Conservation (phyloP, 2,113 vertebrate genomes). For the Python bivittatus region DNA sequence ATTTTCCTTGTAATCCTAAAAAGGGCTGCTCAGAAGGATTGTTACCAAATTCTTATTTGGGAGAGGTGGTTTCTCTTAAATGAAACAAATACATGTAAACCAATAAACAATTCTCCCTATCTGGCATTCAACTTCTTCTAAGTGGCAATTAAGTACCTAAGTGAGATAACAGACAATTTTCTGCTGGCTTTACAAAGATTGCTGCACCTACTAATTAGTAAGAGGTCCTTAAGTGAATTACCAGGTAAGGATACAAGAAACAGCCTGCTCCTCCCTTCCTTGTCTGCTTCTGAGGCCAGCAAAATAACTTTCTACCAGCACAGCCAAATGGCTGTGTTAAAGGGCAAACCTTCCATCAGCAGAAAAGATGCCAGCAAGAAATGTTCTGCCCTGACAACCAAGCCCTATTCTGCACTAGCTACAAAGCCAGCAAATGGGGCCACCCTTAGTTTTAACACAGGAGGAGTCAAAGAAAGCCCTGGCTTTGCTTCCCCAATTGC, state of each 20-base stretch:
- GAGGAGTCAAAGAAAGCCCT: not conserved
- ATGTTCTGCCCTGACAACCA: not conserved
- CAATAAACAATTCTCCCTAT: not conserved
- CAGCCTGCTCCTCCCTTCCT: not conserved
- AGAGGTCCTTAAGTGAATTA: not conserved
- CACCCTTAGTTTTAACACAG: not conserved
- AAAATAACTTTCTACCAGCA: not conserved
- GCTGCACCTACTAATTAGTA: not conserved
- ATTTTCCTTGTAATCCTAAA: not conserved
- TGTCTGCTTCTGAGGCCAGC: not conserved
- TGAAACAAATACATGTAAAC: too few species aligned
- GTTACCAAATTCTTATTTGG: not conserved
- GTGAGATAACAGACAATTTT: not conserved
- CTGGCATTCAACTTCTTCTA: not conserved
- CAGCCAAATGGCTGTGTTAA: not conserved
- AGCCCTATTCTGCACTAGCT: not conserved
- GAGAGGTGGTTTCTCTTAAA: not conserved
- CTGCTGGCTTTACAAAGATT: not conserved
- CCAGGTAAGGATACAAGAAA: not conserved
- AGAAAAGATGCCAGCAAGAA: not conserved
- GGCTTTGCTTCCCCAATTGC: not conserved
- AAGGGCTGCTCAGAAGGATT: not conserved
- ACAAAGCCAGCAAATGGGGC: not conserved
- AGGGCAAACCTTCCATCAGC: not conserved
- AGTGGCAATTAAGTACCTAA: not conserved